Evolutionary conservation across 2,113 vertebrate genomes (phyloP), one percentile per base, ranked within the genome.

Genomic region (Carettochelys insculpta): DNA sequence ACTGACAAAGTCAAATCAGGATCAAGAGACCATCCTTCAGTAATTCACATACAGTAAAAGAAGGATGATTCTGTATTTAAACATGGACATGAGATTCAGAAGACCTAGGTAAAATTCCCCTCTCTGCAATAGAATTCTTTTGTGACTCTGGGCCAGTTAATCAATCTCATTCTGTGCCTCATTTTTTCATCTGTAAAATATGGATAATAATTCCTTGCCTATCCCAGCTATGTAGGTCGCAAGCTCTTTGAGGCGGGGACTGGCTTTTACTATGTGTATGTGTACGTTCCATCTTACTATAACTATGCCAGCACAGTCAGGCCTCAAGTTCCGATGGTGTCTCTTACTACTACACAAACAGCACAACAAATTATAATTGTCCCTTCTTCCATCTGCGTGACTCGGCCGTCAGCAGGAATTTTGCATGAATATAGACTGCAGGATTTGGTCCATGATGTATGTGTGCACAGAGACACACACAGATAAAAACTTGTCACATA

Each of bases 381-480:
- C 71, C 16, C 11, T 17, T 14, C 83, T 65, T 65, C 14, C 20
- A 27, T 38, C 45, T 65, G 3, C 43, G 41, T 75, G 56, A 76
- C 78, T 65, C 43, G 65, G 52, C 51, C 85, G 65, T n/a, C 73
- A 65, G 0, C 1, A 2, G 0, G 7, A 43, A 24, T 53, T 94
- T 87, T 77, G 54, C 41, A 77, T 58, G 77, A 38, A n/a, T 34
- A 47, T 41, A 34, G 84, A 25, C 68, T 83, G 85, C 1, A 73
- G 82, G 45, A 76, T 77, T 90, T 50, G 48, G 34, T 25, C n/a
- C 47, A 51, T 53, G 54, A 45, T 50, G 45, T 11, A 0, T 50
- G 11, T n/a, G n/a, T 56, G 50, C 19, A 54, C 29, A 17, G 0
- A 0, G 34, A 53, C 12, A 79, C 0, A 0, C 3, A 65, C 3